Conservation (phyloP, 2,797 vertebrate species). For the Clarias fuscus region DNA sequence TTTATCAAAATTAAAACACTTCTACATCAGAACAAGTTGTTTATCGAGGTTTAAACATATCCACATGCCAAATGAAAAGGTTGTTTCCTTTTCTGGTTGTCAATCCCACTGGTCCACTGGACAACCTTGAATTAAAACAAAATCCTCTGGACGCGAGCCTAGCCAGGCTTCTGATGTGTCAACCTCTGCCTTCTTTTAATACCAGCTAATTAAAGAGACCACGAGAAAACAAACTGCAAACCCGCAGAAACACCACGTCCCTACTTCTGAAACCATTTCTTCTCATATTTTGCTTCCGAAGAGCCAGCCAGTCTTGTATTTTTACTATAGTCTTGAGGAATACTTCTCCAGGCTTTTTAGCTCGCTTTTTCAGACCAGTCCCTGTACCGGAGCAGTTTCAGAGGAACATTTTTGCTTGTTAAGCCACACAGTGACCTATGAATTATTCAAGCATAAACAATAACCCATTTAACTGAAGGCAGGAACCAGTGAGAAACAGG, state of each 20-base stretch:
- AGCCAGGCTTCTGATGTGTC: not conserved
- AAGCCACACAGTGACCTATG: too few relatives aligned
- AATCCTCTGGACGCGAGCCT: not conserved
- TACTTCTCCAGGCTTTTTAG: too few relatives aligned
- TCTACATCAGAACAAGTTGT: not conserved
- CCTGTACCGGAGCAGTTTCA: too few relatives aligned
- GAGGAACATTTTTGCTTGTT: too few relatives aligned
- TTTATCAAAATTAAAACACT: not conserved
- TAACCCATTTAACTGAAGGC: too few relatives aligned
- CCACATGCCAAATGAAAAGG: not conserved
- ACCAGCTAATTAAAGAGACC: not conserved
- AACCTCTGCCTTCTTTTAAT: not conserved
- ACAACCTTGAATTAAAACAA: not conserved
- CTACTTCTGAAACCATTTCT: not conserved
- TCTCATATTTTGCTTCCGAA: too few relatives aligned
- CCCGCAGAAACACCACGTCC: slow-evolving; percentile 29
- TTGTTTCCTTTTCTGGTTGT: not conserved
- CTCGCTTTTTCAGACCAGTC: too few relatives aligned
- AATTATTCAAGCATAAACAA: too few relatives aligned
- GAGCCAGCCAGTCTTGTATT: too few relatives aligned
- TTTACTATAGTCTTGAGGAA: too few relatives aligned
- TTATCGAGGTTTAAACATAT: not conserved
- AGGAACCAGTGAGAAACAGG: too few relatives aligned
- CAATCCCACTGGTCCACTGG: not conserved
- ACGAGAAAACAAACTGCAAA: not conserved